Percentiles rank a stretch among this genome's conserved stretches.
Evolutionary conservation across 2,888 invertebrate species (phyloP).

Genomic region (Bimastos eiseni): DNA sequence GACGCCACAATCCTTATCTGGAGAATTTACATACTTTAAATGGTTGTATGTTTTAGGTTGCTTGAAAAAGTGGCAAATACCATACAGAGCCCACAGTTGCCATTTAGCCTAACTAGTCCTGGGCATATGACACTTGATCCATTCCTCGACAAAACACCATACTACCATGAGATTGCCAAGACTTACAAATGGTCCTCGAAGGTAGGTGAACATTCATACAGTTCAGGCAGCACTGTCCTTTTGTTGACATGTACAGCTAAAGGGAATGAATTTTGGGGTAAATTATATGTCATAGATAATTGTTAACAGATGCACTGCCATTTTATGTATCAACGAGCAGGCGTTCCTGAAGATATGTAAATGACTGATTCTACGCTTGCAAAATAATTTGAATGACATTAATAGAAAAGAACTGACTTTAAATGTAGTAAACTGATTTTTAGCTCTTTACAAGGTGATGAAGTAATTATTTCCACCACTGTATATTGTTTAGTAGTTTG

Average conservation of each 20-base stretch:
- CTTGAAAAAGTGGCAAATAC: slow-evolving; percentile 35
- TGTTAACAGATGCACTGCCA: not conserved
- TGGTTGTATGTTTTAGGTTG: slow-evolving; percentile 31
- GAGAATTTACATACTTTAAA: not conserved
- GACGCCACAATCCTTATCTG: not conserved
- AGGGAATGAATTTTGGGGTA: not conserved
- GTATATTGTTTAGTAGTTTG: not conserved
- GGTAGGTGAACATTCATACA: slow-evolving; percentile 32
- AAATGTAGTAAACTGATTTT: too few species aligned
- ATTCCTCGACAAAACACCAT: slow-evolving; percentile 81
- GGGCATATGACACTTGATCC: slow-evolving; percentile 86
- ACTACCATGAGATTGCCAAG: slow-evolving; percentile 43
- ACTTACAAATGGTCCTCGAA: slow-evolving; percentile 48
- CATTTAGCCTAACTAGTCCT: slow-evolving; percentile 67
- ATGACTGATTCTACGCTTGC: too few species aligned
- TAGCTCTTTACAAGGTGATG: too few species aligned
- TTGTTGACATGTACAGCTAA: slow-evolving; percentile 69
- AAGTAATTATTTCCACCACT: too few species aligned
- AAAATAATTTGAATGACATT: too few species aligned
- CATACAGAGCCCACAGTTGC: slow-evolving; percentile 4
- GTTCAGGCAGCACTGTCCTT: not conserved
- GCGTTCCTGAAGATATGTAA: too few species aligned
- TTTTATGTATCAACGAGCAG: not conserved
- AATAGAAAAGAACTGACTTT: too few species aligned
- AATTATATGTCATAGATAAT: not conserved